Evolutionary conservation across 2,113 vertebrate genomes (phyloP).

Genomic region (Urocitellus parryii): DNA sequence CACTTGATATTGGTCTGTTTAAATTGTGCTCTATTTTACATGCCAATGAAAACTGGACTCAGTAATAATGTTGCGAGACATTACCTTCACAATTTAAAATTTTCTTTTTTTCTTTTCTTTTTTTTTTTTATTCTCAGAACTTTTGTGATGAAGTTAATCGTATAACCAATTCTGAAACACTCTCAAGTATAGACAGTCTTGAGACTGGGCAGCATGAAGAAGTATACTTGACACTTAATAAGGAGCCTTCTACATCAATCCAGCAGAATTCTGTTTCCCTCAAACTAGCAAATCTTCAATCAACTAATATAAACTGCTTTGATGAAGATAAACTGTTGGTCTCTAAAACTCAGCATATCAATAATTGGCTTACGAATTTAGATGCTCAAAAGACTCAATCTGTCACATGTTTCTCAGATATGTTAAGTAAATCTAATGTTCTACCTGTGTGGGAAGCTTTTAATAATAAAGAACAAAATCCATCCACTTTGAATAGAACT

Average conservation of each 20-base stretch:
- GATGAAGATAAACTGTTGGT: constrained; percentile 73
- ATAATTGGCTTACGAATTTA: constrained; percentile 85
- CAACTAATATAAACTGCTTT: constrained; percentile 74
- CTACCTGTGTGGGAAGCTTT: constrained; percentile 72
- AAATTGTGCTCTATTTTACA: background rate
- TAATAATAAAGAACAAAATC: constrained; percentile 75
- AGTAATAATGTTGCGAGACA: background rate
- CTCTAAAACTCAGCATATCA: constrained; percentile 84
- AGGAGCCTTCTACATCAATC: constrained; percentile 75
- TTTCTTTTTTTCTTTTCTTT: constrained; percentile 56
- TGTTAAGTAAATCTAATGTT: constrained; percentile 81
- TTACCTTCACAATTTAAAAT: constrained; percentile 60
- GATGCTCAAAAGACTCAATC: constrained; percentile 73
- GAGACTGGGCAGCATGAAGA: constrained; percentile 88
- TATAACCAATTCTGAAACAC: constrained; percentile 89
- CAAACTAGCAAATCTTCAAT: constrained; percentile 73
- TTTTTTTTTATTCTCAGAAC: constrained; percentile 85
- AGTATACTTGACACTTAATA: constrained; percentile 72
- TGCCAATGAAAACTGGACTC: background rate
- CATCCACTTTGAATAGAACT: constrained; percentile 60
- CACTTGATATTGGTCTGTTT: no score
- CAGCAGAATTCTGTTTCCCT: constrained; percentile 78
- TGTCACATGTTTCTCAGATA: constrained; percentile 73
- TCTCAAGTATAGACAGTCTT: constrained; percentile 94
- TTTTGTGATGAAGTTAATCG: constrained; percentile 87